Evolutionary conservation across 2,888 invertebrate species (phyloP), one percentile per base, ranked within the genome.

Genomic region (Meandrusa payeni): DNA sequence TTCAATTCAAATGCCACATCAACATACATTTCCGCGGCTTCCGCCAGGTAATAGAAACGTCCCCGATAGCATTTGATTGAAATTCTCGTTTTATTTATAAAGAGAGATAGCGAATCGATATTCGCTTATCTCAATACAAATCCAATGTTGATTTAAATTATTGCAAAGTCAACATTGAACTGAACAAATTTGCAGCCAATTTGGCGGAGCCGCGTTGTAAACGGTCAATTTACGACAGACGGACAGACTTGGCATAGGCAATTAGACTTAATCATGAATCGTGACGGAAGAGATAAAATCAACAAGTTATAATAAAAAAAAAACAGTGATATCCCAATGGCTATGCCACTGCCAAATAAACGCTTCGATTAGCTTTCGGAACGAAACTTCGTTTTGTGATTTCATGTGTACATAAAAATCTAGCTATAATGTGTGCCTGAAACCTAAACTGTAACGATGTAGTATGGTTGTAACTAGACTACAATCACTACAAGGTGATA

Each of bases 141-240:
- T 11, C 20, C n/a, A 32, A 32, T 32, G 20, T 12, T 20, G 11
- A 20, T 32, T 20, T 11, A 4, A 32, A 32, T 32, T 20, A 32
- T 23, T 23, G 7, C 7, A 11, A 12, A 20, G 19, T 20, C 29
- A 31, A 32, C 13, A 28, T 32, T 31, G 19, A 19, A 19, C 19
- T 31, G 9, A 31, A 5, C 32, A 26, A 12, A 20, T 31, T 40
- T 31, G 31, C 9, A 20, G 2, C 11, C 7, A 37, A 20, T 37
- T 28, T 20, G 15, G 37, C 2, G 13, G 24, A 42, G 49, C 57
- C 60, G 58, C 63, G 64, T 68, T 66, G 73, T 61, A 55, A 62
- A 6, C 47, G 59, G 61, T 64, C 69, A 75, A 79, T 80, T 78
- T 72, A 76, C 65, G 63, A 60, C 58, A 51, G 3, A 61, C 64